Evolutionary conservation across 2,888 invertebrate genomes (phyloP).

Genomic region (Drosophila sordidula): DNA sequence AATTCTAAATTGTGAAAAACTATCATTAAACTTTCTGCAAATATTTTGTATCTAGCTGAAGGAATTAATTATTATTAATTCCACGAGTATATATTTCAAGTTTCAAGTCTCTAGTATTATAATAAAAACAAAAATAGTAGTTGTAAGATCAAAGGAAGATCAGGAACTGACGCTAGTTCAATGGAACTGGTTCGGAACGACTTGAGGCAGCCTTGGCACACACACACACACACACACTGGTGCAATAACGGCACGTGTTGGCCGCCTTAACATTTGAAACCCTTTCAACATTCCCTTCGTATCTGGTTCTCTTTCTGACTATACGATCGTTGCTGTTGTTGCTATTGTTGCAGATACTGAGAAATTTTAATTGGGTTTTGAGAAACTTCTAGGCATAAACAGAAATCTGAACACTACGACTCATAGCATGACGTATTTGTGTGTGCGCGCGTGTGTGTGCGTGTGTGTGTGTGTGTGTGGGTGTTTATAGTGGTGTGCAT

Average conservation of each 20-base stretch:
- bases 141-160: too few relatives aligned
- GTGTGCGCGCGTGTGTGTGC: conserved; percentile 6
- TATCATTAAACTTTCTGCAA: too few relatives aligned
- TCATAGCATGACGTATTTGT: conserved; percentile 1
- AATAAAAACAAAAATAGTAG: too few relatives aligned
- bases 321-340: conserved; percentile 13
- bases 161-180: too few relatives aligned
- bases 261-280: neutral
- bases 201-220: too few relatives aligned
- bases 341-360: neutral
- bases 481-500: conserved; percentile 8
- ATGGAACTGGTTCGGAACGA: too few relatives aligned
- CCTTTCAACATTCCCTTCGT: neutral
- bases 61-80: too few relatives aligned
- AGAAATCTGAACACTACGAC: conserved; percentile 21
- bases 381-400: conserved; percentile 1
- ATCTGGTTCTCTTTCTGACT: conserved; percentile 7
- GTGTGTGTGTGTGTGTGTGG: neutral
- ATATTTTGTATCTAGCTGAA: too few relatives aligned
- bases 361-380: neutral
- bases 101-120: too few relatives aligned
- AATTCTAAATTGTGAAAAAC: too few relatives aligned
- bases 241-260: too few relatives aligned
- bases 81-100: too few relatives aligned
- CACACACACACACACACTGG: neutral